Percentiles rank a stretch among this genome's conserved stretches.
Conservation (phyloP, 2,888 invertebrate species). For the Pyrrhia umbra region DNA sequence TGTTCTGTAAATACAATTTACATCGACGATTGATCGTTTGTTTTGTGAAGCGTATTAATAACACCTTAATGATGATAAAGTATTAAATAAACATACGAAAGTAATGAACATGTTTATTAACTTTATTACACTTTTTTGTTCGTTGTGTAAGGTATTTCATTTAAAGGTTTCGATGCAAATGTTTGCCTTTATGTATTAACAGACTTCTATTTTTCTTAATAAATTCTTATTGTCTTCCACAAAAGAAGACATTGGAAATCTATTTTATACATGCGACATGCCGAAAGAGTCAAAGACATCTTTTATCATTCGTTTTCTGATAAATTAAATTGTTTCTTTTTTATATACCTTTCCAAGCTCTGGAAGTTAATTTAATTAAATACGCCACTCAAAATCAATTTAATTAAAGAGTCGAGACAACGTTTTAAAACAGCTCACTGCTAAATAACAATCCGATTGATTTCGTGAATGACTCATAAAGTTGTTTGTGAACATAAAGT, state of each 20-base stretch:
- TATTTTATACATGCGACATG: no score
- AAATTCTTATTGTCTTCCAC: no score
- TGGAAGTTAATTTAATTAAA: conserved; percentile 41
- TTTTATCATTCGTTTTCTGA: conserved; percentile 6
- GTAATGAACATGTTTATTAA: conserved; percentile 26
- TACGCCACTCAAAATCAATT: conserved; percentile 31
- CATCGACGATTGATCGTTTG: conserved; percentile 50
- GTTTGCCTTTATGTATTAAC: conserved; percentile 5
- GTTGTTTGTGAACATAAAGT: conserved; percentile 55
- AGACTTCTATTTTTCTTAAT: conserved; percentile 7
- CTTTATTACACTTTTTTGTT: conserved; percentile 12
- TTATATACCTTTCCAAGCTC: conserved; percentile 27
- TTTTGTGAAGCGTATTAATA: conserved; percentile 40
- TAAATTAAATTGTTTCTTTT: conserved; percentile 9
- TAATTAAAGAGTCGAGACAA: conserved; percentile 13
- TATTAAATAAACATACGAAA: conserved; percentile 16
- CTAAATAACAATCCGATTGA: conserved; percentile 53
- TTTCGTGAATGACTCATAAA: conserved; percentile 65
- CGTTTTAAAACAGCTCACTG: conserved; percentile 30
- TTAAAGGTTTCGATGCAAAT: conserved; percentile 13
- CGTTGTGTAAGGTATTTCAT: conserved; percentile 18
- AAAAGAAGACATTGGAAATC: no score
- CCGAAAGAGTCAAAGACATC: conserved; percentile 1
- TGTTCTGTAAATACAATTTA: conserved; percentile 67
- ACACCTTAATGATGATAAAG: conserved; percentile 27